Conservation (phyloP, 2,888 invertebrate genomes). For the Onthophagus sagittarius region DNA sequence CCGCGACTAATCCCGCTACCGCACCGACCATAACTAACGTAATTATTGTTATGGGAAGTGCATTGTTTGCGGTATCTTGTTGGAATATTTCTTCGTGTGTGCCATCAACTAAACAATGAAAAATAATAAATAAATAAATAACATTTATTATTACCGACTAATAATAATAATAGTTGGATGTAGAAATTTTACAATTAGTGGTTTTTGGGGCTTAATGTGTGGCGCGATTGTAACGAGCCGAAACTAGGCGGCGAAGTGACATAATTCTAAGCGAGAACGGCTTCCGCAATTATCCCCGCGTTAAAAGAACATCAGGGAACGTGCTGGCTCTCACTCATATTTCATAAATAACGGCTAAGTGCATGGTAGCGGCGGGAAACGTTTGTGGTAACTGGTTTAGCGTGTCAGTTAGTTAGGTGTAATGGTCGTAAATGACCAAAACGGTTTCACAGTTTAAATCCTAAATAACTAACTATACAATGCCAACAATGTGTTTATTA, state of each 20-base stretch:
- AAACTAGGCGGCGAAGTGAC: background rate
- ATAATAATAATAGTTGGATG: background rate
- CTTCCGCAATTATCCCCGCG: background rate
- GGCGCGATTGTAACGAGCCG: background rate
- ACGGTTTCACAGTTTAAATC: background rate
- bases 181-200: too few species aligned
- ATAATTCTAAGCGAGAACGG: background rate
- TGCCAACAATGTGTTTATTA: background rate
- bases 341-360: background rate
- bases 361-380: background rate
- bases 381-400: background rate
- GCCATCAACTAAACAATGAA: constrained; percentile 13
- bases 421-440: background rate
- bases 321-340: background rate
- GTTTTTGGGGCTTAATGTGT: too few species aligned
- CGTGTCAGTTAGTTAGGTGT: background rate
- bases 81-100: background rate
- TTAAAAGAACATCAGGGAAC: background rate
- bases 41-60: constrained; percentile 48
- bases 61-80: constrained; percentile 20
- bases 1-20: constrained; percentile 54
- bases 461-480: background rate
- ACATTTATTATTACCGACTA: background rate
- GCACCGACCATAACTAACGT: constrained; percentile 59
- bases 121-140: background rate